Percentiles rank a stretch among this genome's conserved stretches.
phyloP scores from a whole-genome alignment of 2,888 invertebrate species.

The Chrysotoxum bicinctum region DNA sequence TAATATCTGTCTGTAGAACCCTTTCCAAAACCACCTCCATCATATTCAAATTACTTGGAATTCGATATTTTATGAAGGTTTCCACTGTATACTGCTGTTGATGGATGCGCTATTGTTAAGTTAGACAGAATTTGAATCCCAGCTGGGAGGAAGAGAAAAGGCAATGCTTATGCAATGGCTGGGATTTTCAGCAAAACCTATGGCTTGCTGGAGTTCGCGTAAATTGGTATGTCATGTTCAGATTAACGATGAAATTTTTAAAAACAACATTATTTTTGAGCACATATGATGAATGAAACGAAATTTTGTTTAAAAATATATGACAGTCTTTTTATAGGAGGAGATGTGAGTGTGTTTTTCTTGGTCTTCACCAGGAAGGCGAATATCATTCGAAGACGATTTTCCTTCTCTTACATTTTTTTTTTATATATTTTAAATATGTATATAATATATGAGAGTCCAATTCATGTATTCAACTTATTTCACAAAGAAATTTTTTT shows the following conservation, averaged over 20 bases:
- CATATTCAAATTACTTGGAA: not conserved
- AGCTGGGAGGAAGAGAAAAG: not conserved
- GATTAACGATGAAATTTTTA: not conserved
- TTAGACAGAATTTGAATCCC: not conserved
- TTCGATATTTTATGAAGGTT: not conserved
- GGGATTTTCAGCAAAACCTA: not conserved
- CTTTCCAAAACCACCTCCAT: not conserved
- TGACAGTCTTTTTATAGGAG: not conserved
- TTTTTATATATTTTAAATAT: no score
- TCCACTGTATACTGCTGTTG: not conserved
- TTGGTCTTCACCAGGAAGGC: not conserved
- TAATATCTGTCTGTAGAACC: not conserved
- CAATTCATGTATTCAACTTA: no score
- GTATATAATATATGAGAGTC: no score
- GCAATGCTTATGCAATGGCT: not conserved
- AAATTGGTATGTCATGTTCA: conserved; percentile 5
- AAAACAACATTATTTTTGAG: not conserved
- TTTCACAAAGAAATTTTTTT: no score
- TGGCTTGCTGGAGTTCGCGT: not conserved
- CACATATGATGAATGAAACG: not conserved
- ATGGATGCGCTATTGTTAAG: not conserved
- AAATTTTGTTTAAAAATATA: not conserved
- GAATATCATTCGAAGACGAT: not conserved
- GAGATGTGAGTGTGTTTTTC: no score
- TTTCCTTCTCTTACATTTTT: no score